These are phyloP conservation scores for Cliona cf. orientalis DNA, from an alignment of 37 sponge, comb jelly and placozoan species.

Conservation along the genomic window DNA sequence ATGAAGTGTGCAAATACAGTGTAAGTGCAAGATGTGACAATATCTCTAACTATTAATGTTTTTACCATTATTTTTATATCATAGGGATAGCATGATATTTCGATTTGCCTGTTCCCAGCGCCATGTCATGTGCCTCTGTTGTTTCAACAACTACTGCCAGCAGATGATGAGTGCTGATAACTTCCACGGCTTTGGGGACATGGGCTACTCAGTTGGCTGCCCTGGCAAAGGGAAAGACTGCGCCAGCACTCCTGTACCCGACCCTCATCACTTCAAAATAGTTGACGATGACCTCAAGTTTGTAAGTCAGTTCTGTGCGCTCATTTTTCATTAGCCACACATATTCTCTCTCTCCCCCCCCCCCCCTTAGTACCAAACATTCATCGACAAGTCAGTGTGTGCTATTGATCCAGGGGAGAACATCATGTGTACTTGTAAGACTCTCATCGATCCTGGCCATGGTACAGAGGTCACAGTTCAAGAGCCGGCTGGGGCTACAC, in stretches of 20 bases:
- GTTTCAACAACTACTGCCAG: conserved; percentile 47
- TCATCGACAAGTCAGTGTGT: conserved; percentile 28
- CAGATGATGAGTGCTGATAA: conserved; percentile 22
- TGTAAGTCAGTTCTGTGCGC: conserved; percentile 41
- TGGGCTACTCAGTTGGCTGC: conserved; percentile 67
- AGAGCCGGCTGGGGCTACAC: not conserved
- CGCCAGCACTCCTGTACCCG: conserved; percentile 30
- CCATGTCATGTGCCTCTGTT: conserved; percentile 56
- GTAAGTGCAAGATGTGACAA: conserved; percentile 15
- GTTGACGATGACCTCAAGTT: conserved; percentile 42
- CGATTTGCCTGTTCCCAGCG: conserved; percentile 21
- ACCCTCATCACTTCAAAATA: conserved; percentile 73
- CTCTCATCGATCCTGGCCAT: conserved; percentile 20
- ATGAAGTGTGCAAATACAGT: conserved; percentile 46
- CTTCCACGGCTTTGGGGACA: conserved; percentile 36
- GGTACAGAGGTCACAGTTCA: not conserved
- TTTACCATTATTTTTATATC: not conserved
- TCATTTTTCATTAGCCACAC: not conserved
- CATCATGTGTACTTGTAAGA: conserved; percentile 40
- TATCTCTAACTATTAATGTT: not conserved
- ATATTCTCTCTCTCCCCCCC: not conserved
- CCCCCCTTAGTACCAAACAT: conserved; percentile 52
- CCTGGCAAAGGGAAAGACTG: conserved; percentile 64
- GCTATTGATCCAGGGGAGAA: conserved; percentile 19
- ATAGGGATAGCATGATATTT: conserved; percentile 43